A percentile compares a stretch with the other conserved stretches of the same genome.
These are phyloP conservation scores for Argentina silus DNA, from an alignment of 2,797 vertebrate species.

Conservation along the genomic window DNA sequence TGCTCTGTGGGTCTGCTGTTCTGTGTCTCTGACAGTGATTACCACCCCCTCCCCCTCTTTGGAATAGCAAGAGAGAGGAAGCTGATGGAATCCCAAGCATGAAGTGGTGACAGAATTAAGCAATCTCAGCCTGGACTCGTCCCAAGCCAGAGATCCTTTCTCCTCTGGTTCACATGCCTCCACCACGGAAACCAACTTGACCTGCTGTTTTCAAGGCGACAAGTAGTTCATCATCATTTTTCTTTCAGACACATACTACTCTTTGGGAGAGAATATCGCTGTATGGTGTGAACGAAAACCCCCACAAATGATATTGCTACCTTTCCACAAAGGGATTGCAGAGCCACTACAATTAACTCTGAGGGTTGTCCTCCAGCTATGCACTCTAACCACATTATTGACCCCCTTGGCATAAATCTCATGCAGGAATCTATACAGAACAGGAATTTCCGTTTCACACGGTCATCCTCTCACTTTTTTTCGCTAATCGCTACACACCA, in stretches of 20 bases:
- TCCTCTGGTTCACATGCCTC: conserved; percentile 49
- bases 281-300: neutral
- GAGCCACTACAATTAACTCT: conserved; percentile 18
- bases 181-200: conserved; percentile 52
- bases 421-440: conserved; percentile 1
- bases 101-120: conserved; percentile 74
- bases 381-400: neutral
- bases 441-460: conserved; percentile 16
- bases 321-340: neutral
- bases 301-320: conserved; percentile 17
- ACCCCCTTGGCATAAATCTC: neutral
- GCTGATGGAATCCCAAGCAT: conserved; percentile 76
- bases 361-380: conserved; percentile 2
- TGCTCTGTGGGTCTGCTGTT: conserved; percentile 29
- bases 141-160: conserved; percentile 58
- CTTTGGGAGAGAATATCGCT: neutral
- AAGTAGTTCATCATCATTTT: conserved; percentile 16
- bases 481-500: neutral
- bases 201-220: conserved; percentile 41
- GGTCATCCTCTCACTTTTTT: neutral
- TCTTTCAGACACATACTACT: conserved; percentile 6
- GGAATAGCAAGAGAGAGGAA: conserved; percentile 73
- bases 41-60: conserved; percentile 41
- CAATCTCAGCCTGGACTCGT: conserved; percentile 64
- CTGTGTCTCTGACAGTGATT: conserved; percentile 58